Conservation (phyloP, 2,797 vertebrate species). For the Neosilurus hyrtlii region DNA sequence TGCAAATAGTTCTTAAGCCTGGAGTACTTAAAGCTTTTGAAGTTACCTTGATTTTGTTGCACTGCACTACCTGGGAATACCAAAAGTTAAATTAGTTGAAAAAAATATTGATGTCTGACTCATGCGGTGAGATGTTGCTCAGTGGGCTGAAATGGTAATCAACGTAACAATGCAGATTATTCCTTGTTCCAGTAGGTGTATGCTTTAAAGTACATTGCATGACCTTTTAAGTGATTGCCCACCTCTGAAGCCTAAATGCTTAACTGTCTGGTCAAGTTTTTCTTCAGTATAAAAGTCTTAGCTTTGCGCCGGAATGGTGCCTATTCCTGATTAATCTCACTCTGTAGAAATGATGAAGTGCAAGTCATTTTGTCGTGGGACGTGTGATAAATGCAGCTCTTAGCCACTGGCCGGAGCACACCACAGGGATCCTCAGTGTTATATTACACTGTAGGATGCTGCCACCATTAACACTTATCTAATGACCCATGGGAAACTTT, state of each 20-base stretch:
- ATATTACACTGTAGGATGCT: constrained; percentile 28
- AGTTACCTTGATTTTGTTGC: constrained; percentile 6
- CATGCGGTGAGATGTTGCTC: constrained; percentile 50
- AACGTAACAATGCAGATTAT: constrained; percentile 59
- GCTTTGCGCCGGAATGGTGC: neutral
- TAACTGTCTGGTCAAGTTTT: constrained; percentile 41
- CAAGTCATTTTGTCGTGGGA: constrained; percentile 14
- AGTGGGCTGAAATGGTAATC: constrained; percentile 52
- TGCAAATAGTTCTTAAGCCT: constrained; percentile 21
- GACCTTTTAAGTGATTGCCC: constrained; percentile 48
- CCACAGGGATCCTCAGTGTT: constrained; percentile 27
- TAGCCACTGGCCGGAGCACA: constrained; percentile 15
- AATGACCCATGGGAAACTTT: constrained; percentile 40
- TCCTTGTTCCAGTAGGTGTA: constrained; percentile 43
- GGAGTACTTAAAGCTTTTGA: constrained; percentile 25
- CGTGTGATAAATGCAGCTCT: constrained; percentile 41
- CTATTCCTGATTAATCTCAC: constrained; percentile 26
- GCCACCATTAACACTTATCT: constrained; percentile 43
- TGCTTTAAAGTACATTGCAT: neutral
- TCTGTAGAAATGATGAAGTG: constrained; percentile 32
- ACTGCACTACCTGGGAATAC: constrained; percentile 19
- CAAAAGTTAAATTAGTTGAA: constrained; percentile 41
- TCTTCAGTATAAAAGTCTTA: constrained; percentile 28
- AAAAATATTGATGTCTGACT: constrained; percentile 45
- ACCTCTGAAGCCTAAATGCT: constrained; percentile 33